phyloP scores from a whole-genome alignment of 2,113 vertebrate genomes.

The Pteropus alecto region DNA sequence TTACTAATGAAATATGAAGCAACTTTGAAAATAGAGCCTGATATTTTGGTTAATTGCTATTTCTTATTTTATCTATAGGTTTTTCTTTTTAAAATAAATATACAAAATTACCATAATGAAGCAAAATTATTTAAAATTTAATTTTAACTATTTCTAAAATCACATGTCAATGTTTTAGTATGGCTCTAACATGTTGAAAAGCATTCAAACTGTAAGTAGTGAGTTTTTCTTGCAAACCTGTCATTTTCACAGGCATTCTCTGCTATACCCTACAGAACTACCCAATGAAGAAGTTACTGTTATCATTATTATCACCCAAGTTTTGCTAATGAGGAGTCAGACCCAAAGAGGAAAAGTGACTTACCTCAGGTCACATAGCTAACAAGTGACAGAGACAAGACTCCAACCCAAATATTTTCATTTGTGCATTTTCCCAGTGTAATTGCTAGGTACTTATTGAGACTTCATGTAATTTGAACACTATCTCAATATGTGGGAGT shows the following conservation, averaged over 20 bases:
- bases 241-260: background rate
- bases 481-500: background rate
- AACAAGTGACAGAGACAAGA: background rate
- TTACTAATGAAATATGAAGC: background rate
- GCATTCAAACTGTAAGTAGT: background rate
- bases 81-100: background rate
- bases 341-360: background rate
- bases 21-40: background rate
- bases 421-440: background rate
- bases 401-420: background rate
- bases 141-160: background rate
- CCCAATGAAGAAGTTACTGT: background rate
- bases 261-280: background rate
- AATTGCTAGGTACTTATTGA: background rate
- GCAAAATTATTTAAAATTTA: background rate
- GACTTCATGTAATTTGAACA: background rate
- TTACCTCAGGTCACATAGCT: background rate
- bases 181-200: background rate
- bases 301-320: background rate
- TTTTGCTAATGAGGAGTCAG: background rate
- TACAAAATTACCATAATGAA: background rate
- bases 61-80: background rate
- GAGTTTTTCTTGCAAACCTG: background rate
- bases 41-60: background rate
- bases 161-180: background rate